Percentiles rank a stretch among this genome's conserved stretches.
phyloP scores from a whole-genome alignment of 2,113 vertebrate genomes.

The Stictonetta naevosa region DNA sequence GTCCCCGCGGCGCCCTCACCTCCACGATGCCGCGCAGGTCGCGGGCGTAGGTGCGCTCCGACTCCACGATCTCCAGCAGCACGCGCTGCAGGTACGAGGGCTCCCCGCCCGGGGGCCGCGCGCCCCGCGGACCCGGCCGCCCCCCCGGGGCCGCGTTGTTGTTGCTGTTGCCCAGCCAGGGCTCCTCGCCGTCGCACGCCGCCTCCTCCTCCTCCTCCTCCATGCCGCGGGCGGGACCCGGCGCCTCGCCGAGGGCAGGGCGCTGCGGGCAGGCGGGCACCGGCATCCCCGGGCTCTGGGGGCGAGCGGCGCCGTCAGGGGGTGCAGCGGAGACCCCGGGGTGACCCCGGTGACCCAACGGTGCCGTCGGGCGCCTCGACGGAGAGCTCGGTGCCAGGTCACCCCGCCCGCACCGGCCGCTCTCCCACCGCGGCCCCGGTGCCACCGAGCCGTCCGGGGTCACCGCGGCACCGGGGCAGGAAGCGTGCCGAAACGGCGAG shows the following conservation, averaged over 20 bases:
- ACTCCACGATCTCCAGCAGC: slow-evolving; percentile 95
- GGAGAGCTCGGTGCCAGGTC: no score
- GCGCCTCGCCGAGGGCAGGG: no score
- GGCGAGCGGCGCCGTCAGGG: not conserved
- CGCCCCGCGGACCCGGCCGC: slow-evolving; percentile 7
- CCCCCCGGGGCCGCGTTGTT: slow-evolving; percentile 51
- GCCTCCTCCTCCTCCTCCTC: slow-evolving; percentile 65
- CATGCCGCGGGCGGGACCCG: no score
- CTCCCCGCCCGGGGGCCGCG: slow-evolving; percentile 41
- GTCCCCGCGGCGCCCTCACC: slow-evolving; percentile 69
- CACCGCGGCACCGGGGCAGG: slow-evolving; percentile 32
- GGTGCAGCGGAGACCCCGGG: no score
- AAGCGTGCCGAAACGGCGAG: not conserved
- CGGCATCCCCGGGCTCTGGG: slow-evolving; percentile 25
- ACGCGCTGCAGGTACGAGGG: slow-evolving; percentile 92
- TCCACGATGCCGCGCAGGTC: slow-evolving; percentile 94
- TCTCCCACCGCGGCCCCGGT: no score
- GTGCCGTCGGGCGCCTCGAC: no score
- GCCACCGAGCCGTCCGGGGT: no score
- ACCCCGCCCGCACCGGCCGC: no score
- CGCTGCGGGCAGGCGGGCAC: slow-evolving; percentile 46
- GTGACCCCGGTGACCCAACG: no score
- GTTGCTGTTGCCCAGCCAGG: slow-evolving; percentile 72
- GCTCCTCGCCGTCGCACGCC: not conserved
- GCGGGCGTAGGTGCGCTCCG: slow-evolving; percentile 91